Conservation (phyloP, 92 coral and sea anemone genomes). For the Micromussa lordhowensis region DNA sequence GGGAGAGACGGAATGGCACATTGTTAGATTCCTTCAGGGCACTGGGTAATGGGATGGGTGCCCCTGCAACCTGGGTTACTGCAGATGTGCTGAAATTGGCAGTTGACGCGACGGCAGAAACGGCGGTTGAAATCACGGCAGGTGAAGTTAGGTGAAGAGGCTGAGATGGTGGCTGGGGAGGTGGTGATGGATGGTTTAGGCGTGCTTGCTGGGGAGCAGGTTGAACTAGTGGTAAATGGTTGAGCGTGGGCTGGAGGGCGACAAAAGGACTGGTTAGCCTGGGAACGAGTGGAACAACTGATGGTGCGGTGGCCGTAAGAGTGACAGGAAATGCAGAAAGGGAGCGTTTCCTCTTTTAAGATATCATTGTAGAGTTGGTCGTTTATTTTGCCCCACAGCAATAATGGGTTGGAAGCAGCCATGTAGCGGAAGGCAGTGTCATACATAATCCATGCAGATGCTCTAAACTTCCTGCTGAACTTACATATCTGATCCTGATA, state of each 20-base stretch:
- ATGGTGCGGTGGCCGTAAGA: not conserved
- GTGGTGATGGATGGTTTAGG: too few relatives aligned
- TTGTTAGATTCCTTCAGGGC: too few relatives aligned
- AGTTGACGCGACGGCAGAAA: too few relatives aligned
- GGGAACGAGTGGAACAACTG: not conserved
- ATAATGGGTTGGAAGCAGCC: not conserved
- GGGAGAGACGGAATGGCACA: too few relatives aligned
- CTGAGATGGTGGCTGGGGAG: too few relatives aligned
- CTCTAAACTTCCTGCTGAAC: slow-evolving; percentile 5
- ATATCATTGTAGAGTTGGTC: slow-evolving; percentile 4
- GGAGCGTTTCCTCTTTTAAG: not conserved
- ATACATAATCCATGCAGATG: not conserved
- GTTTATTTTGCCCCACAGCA: not conserved
- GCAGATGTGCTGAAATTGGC: too few relatives aligned
- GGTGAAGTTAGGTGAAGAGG: too few relatives aligned
- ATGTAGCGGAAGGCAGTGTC: slow-evolving; percentile 7
- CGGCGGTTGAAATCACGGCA: too few relatives aligned
- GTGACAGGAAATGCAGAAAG: too few relatives aligned
- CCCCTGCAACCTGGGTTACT: too few relatives aligned
- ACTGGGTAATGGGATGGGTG: too few relatives aligned
- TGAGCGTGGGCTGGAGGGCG: not conserved
- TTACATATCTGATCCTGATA: not conserved
- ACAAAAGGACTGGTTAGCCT: not conserved
- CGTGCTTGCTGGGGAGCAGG: too few relatives aligned
- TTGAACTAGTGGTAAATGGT: not conserved